Base-by-base conservation (phyloP, 2,888 invertebrate genomes). In the Xylota segnis region DNA sequence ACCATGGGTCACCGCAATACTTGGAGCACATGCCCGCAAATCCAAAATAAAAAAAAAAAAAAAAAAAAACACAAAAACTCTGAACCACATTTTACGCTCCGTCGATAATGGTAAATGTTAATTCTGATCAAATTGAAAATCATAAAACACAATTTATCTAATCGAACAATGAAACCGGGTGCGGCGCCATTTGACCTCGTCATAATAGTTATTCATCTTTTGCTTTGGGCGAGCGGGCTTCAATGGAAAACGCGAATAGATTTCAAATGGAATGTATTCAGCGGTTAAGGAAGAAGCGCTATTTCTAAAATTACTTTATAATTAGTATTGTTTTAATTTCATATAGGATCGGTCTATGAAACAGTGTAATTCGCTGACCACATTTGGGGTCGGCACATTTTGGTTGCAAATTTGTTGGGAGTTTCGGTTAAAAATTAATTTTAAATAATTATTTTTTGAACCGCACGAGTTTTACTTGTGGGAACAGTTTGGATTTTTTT, bases 141-240 rank as follows among this genome's bases (percentile, higher is more conserved):
- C 86, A 82, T 82, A 76, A 86, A 82, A 82, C 68, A 82, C 71
- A 86, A 86, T 86, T 86, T 86, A 82, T 86, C 86, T 86, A 86
- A 86, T 82, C 82, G 72, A 68, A 77, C 86, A 86, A 82, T 82
- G 71, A 72, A 47, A 59, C 37, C 18, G 54, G 59, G 32, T 59
- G 75, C 40, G 82, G 61, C 75, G 76, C 54, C 75, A 82, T 61
- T 71, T 34, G 50, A 23, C 34, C 58, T 59, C 43, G 47, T 59
- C 50, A 56, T 56, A 47, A 56, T 58, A 23, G 23, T 23, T 23
- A 27, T 54, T 45, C 23, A 43, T 74, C 61, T 59, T 70, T 78
- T 77, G 66, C 74, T 66, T 43, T 61, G 29, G 40, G 18, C n/a
- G 40, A 0, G 56, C 7, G 52, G 18, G 27, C 56, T 54, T 50